These are phyloP conservation scores for Brassicogethes aeneus DNA, from an alignment of 2,888 invertebrate species.

Conservation along the genomic window DNA sequence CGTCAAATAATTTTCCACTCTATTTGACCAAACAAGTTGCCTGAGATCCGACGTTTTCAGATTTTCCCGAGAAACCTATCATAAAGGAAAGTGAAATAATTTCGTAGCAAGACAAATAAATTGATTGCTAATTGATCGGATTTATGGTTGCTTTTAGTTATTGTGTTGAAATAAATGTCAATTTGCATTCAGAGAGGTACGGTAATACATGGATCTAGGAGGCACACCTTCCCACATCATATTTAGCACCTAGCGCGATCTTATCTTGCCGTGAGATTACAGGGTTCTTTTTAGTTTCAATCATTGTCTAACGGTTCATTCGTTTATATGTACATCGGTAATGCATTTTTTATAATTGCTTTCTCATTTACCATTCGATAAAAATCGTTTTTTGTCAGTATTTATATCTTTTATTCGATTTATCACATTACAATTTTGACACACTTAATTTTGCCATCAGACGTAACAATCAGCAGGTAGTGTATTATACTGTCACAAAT, in stretches of 20 bases:
- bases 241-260: neutral
- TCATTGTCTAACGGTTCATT: neutral
- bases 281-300: neutral
- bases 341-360: neutral
- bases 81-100: neutral
- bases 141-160: neutral
- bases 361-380: neutral
- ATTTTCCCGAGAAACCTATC: neutral
- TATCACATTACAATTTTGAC: too few relatives aligned
- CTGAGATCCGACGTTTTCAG: neutral
- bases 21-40: neutral
- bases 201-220: neutral
- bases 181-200: neutral
- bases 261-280: neutral
- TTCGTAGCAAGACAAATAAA: neutral
- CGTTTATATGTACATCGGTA: neutral
- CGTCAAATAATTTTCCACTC: neutral
- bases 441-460: too few relatives aligned
- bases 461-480: too few relatives aligned
- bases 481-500: too few relatives aligned
- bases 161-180: neutral
- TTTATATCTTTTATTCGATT: too few relatives aligned
- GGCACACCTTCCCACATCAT: neutral
- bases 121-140: neutral
- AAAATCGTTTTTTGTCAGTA: too few relatives aligned